phyloP scores from a whole-genome alignment of 2,888 invertebrate species.

The Ferrisia virgata region DNA sequence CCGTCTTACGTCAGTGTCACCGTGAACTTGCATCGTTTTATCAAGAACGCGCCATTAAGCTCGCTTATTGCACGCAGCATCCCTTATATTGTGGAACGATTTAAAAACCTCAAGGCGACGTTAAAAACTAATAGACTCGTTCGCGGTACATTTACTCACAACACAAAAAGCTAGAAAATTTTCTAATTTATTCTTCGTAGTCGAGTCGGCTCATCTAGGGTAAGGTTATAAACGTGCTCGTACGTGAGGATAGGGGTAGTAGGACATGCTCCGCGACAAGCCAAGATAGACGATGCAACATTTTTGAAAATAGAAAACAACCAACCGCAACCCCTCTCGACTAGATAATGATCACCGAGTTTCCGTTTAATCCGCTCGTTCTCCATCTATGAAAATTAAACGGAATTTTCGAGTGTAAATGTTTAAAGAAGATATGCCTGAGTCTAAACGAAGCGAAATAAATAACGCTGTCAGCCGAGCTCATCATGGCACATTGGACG shows the following conservation, averaged over 20 bases:
- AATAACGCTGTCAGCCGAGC: constrained; percentile 29
- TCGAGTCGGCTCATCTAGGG: neutral
- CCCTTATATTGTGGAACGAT: neutral
- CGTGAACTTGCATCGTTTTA: neutral
- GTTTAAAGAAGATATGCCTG: constrained; percentile 17
- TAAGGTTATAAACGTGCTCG: too few relatives aligned
- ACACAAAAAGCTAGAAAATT: constrained; percentile 24
- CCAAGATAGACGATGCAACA: neutral
- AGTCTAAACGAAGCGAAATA: neutral
- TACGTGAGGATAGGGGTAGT: too few relatives aligned
- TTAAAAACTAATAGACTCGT: constrained; percentile 20
- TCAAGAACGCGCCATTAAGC: neutral
- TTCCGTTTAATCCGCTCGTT: constrained; percentile 31
- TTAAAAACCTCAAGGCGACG: constrained; percentile 10
- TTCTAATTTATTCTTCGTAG: neutral
- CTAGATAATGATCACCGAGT: constrained; percentile 24
- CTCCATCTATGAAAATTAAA: constrained; percentile 35
- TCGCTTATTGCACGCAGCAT: neutral
- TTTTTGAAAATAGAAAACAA: constrained; percentile 15
- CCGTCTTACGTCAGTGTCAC: neutral
- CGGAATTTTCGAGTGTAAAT: constrained; percentile 27
- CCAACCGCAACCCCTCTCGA: too few relatives aligned
- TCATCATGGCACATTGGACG: constrained; percentile 16
- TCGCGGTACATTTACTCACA: neutral
- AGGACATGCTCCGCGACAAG: too few relatives aligned